Percentiles rank a stretch among this genome's conserved stretches.
Conservation (phyloP, 2,888 invertebrate species). For the Tuta absoluta region DNA sequence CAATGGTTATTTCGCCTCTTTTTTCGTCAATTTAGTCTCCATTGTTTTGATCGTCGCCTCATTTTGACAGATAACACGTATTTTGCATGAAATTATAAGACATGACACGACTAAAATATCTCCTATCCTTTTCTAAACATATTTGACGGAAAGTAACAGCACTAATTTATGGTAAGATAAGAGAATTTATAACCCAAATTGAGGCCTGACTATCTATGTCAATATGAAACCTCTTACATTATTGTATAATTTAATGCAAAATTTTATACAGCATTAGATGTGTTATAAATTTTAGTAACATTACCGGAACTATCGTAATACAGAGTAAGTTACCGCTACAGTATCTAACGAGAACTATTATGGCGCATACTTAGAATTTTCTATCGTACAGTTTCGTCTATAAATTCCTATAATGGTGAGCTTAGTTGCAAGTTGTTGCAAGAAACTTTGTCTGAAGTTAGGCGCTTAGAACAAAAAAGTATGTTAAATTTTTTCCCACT, state of each 20-base stretch:
- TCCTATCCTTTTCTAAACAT: no score
- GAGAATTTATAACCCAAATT: no score
- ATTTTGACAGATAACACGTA: no score
- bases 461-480: background rate
- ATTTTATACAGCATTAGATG: background rate
- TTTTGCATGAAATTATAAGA: no score
- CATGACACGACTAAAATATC: no score
- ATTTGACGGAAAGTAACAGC: no score
- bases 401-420: slow-evolving; percentile 7
- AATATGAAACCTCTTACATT: background rate
- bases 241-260: background rate
- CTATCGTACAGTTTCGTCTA: slow-evolving; percentile 18
- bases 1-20: no score
- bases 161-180: no score
- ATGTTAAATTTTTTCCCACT: no score
- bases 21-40: no score
- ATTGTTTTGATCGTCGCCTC: no score
- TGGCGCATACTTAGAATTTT: slow-evolving; percentile 19
- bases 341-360: slow-evolving; percentile 18
- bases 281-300: slow-evolving; percentile 6
- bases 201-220: no score
- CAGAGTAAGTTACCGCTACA: slow-evolving; percentile 9
- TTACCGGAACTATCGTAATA: background rate
- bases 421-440: slow-evolving; percentile 8
- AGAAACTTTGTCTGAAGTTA: background rate